Conservation (phyloP, 35 echinoderm and acorn worm species). For the Stichopus chloronotus region DNA sequence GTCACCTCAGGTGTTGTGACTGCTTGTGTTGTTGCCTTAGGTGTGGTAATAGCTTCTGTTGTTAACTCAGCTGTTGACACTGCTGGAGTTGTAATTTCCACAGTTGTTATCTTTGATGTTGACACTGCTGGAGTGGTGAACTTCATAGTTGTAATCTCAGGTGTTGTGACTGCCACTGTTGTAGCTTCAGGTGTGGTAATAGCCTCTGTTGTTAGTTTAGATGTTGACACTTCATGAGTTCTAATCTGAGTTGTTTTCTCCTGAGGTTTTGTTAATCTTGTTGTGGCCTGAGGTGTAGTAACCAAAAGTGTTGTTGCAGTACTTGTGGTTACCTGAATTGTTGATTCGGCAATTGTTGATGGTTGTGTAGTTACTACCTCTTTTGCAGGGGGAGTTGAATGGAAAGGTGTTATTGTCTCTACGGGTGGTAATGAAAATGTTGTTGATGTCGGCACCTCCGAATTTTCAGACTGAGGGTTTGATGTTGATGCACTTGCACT, state of each 20-base stretch:
- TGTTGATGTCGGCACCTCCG: background rate
- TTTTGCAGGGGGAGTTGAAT: background rate
- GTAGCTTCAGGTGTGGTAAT: slow-evolving; percentile 44
- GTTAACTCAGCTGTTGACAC: background rate
- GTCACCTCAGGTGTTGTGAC: background rate
- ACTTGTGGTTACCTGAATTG: background rate
- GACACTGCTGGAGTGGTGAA: slow-evolving; percentile 40
- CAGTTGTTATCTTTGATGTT: background rate
- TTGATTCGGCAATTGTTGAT: slow-evolving; percentile 9
- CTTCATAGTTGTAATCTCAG: background rate
- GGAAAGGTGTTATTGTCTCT: background rate
- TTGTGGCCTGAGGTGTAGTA: slow-evolving; percentile 20
- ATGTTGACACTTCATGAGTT: background rate
- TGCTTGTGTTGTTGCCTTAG: background rate
- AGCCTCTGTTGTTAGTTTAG: background rate
- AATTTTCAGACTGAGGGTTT: background rate
- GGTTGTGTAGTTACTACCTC: background rate
- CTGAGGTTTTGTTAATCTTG: background rate
- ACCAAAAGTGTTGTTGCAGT: slow-evolving; percentile 5
- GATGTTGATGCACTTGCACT: background rate
- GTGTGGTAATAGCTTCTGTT: background rate
- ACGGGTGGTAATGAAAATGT: background rate
- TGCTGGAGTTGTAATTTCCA: background rate
- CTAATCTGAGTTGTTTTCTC: background rate
- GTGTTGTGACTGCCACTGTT: slow-evolving; percentile 22